A percentile compares a stretch with the other conserved stretches of the same genome.
These are phyloP conservation scores for Caenorhabditis sp. DNA, from an alignment of 2,888 invertebrate species.

Conservation along the genomic window DNA sequence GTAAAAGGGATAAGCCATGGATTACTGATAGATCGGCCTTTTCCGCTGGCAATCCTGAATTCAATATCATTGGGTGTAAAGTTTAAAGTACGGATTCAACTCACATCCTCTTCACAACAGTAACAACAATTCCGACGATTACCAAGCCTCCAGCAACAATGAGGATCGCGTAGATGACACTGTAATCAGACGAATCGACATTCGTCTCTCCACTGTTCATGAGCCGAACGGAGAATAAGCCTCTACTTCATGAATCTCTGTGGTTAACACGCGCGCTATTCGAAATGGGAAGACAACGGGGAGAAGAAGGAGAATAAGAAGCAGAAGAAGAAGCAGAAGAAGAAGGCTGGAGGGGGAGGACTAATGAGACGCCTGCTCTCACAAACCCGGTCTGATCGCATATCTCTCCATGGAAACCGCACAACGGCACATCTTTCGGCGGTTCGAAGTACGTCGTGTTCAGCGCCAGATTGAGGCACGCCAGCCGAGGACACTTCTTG, in stretches of 20 bases:
- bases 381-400: slow-evolving; percentile 72
- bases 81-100: slow-evolving; percentile 1
- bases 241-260: background rate
- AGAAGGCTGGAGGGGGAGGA: background rate
- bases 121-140: slow-evolving; percentile 61
- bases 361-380: slow-evolving; percentile 29
- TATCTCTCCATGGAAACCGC: slow-evolving; percentile 73
- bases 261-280: background rate
- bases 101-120: slow-evolving; percentile 65
- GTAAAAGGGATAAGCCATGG: slow-evolving; percentile 71
- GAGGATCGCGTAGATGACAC: slow-evolving; percentile 58
- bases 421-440: slow-evolving; percentile 67
- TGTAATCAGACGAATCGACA: slow-evolving; percentile 4
- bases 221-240: no score
- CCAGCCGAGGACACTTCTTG: slow-evolving; percentile 14
- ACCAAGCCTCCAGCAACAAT: slow-evolving; percentile 63
- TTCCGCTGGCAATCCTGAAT: slow-evolving; percentile 7
- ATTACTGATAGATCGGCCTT: slow-evolving; percentile 68
- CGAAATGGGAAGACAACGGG: background rate
- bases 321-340: background rate
- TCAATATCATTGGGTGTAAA: background rate
- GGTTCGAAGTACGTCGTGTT: slow-evolving; percentile 24
- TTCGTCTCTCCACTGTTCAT: background rate
- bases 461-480: slow-evolving; percentile 17
- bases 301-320: background rate